A percentile compares a stretch with the other conserved stretches of the same genome.
These are phyloP conservation scores for Stenoptilia bipunctidactyla DNA, from an alignment of 2,888 invertebrate genomes.

Conservation along the genomic window DNA sequence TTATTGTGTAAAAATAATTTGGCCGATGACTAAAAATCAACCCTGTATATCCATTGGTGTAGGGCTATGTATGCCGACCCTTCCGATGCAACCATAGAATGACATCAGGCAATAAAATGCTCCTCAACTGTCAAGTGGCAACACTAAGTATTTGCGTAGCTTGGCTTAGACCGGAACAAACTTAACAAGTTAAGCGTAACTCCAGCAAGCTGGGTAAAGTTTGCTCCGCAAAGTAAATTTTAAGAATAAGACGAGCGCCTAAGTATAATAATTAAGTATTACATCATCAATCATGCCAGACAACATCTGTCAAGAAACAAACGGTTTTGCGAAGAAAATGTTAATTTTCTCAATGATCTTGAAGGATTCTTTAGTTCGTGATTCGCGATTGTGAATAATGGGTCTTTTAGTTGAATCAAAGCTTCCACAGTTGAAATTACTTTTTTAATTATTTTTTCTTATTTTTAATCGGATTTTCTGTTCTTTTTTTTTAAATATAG, in stretches of 20 bases:
- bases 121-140: too few relatives aligned
- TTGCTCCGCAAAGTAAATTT: slow-evolving; percentile 1
- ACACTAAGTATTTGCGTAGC: too few relatives aligned
- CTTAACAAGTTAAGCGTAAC: too few relatives aligned
- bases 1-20: too few relatives aligned
- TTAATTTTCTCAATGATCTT: not conserved
- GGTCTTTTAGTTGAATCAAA: not conserved
- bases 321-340: not conserved
- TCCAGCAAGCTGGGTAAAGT: too few relatives aligned
- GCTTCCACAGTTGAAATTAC: not conserved
- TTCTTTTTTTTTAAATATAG: not conserved
- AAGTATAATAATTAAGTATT: slow-evolving; percentile 52
- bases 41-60: too few relatives aligned
- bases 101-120: too few relatives aligned
- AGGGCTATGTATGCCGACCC: too few relatives aligned
- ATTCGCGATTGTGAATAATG: not conserved
- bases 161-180: too few relatives aligned
- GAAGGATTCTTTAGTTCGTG: too few relatives aligned
- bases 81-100: too few relatives aligned
- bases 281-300: slow-evolving; percentile 44
- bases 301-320: slow-evolving; percentile 38
- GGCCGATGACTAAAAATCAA: too few relatives aligned
- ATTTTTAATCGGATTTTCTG: not conserved
- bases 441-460: not conserved
- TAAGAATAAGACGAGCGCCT: not conserved